Base-by-base conservation (phyloP, 2,888 invertebrate species). In the Netelia inedita region DNA sequence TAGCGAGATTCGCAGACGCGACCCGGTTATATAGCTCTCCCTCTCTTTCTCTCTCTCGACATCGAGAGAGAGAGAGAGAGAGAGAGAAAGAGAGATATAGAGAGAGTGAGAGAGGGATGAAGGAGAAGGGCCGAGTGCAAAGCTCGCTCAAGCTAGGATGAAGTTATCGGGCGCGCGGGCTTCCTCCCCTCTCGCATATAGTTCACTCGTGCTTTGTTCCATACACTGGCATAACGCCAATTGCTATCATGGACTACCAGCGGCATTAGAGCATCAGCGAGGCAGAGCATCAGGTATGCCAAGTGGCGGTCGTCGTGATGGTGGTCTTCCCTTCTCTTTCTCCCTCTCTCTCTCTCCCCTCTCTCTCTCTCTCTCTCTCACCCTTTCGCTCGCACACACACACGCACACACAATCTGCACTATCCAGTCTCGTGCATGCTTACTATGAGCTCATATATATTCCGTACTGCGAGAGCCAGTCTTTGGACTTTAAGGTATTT, bases 161-260 rank as follows among this genome's bases (percentile, higher is more conserved):
- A 83, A 87, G 87, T 88, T 87, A 88, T 84, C 87, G 84, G 80
- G 80, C 53, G 85, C 83, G 61, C 85, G 63, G 35, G 35, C 9
- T 69, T 16, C 50, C 11, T 14, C 16, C 59, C 23, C 61, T 71
- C 79, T 90, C 87, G 86, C 89, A 90, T 91, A 92, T 79, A 79
- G 92, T 92, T 92, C 57, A 43, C 79, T 61, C 61, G 83, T 87
- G 90, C 91, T 92, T 92, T 92, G 91, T 92, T 92, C 91, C 90
- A 86, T 87, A 87, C 86, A 87, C 87, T 92, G 92, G 92, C 92
- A 82, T 84, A 73, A 86, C 74, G 91, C 92, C 92, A 90, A 89
- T 89, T 87, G 84, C 86, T 75, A 79, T 82, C 87, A 81, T 84
- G 83, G 68, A 83, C 79, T 72, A 63, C 76, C 79, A 79, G 57